A percentile compares a stretch with the other conserved stretches of the same genome.
phyloP scores from a whole-genome alignment of 92 coral and sea anemone species.

The Galaxea fascicularis region DNA sequence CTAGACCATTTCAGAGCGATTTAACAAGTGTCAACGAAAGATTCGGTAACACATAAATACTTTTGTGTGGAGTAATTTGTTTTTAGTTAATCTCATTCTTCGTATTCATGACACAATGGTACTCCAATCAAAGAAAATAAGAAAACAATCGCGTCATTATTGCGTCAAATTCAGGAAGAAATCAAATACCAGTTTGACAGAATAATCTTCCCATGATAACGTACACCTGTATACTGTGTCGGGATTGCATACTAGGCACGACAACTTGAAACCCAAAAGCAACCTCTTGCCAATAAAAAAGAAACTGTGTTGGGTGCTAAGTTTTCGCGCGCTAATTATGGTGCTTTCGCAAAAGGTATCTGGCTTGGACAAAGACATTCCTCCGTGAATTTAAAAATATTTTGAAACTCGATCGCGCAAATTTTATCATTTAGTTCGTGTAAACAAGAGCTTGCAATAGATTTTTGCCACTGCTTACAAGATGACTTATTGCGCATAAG shows the following conservation, averaged over 20 bases:
- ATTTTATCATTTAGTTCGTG: slow-evolving; percentile 14
- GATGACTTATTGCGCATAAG: slow-evolving; percentile 34
- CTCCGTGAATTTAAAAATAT: slow-evolving; percentile 15
- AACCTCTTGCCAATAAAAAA: background rate
- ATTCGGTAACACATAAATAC: background rate
- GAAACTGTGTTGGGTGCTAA: background rate
- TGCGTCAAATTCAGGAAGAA: slow-evolving; percentile 41
- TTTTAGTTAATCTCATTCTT: slow-evolving; percentile 12
- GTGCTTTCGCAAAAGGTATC: background rate
- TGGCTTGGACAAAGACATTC: slow-evolving; percentile 23
- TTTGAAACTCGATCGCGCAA: slow-evolving; percentile 43
- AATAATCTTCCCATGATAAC: background rate
- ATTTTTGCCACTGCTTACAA: slow-evolving; percentile 26
- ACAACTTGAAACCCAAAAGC: background rate
- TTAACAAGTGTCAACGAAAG: slow-evolving; percentile 1
- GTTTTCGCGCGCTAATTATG: background rate
- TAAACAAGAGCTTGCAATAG: slow-evolving; percentile 44
- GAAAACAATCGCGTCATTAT: slow-evolving; percentile 17
- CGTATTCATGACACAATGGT: background rate
- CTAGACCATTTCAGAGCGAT: background rate
- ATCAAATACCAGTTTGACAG: slow-evolving; percentile 40
- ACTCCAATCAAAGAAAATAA: slow-evolving; percentile 24
- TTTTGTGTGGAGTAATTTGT: slow-evolving; percentile 2
- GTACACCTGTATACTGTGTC: slow-evolving; percentile 31
- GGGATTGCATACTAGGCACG: slow-evolving; percentile 29